These are phyloP conservation scores for Diplosoma virens DNA, from an alignment of 23 tunicate species.

Conservation along the genomic window DNA sequence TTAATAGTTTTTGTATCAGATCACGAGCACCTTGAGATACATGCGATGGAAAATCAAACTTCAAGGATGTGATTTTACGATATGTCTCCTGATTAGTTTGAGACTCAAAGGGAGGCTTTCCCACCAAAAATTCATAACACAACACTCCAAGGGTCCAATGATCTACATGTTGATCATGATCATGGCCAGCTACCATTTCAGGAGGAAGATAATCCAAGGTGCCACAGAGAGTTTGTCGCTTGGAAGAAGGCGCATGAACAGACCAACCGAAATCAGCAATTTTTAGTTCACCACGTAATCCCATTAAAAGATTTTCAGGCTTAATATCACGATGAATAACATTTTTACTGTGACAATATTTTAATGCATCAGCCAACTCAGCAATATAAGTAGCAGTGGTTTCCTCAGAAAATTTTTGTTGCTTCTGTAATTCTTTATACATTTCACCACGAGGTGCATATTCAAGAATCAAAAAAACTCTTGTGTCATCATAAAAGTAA, in stretches of 20 bases:
- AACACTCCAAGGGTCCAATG: conserved; percentile 93
- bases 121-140: conserved; percentile 96
- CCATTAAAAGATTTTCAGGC: conserved; percentile 95
- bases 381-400: conserved; percentile 84
- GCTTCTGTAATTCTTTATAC: conserved; percentile 87
- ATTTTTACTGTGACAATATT: conserved; percentile 87
- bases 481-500: conserved; percentile 85
- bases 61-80: conserved; percentile 54
- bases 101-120: conserved; percentile 94
- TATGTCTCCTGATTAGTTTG: conserved; percentile 70
- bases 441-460: conserved; percentile 93
- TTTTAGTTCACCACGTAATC: conserved; percentile 88
- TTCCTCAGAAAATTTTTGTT: conserved; percentile 61
- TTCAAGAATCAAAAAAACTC: conserved; percentile 83
- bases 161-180: conserved; percentile 81
- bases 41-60: conserved; percentile 71
- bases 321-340: conserved; percentile 97
- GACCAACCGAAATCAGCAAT: conserved; percentile 99
- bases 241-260: conserved; percentile 89
- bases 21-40: conserved; percentile 90
- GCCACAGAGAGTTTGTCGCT: conserved; percentile 91
- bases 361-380: conserved; percentile 91
- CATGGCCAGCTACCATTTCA: conserved; percentile 78
- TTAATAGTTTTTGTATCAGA: conserved; percentile 56
- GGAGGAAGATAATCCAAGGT: conserved; percentile 98